Evolutionary conservation across 2,888 invertebrate species (phyloP), one percentile per base, ranked within the genome.

Genomic region (Formica aserva): DNA sequence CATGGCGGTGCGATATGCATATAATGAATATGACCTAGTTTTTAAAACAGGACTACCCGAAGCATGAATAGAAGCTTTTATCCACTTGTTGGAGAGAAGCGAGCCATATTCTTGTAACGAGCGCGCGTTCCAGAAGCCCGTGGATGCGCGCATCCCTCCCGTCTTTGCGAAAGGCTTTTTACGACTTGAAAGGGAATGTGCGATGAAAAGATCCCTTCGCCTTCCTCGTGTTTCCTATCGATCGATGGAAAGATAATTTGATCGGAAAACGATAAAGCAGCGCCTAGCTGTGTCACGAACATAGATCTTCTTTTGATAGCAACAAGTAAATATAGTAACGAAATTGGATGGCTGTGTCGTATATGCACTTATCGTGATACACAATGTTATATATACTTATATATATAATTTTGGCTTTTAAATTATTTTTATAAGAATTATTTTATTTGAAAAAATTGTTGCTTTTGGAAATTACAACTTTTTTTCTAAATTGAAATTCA

Each of bases 21-120:
- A 87, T 92, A 93, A 93, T 93, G 92, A 92, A 92, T 91, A 91
- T 92, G 93, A 93, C 92, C 93, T 55, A 93, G 91, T 93, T 94
- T 91, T 91, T 89, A 86, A 90, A 88, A 87, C 83, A 90, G 87
- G 87, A 83, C 72, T 84, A 85, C 82, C 76, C 84, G 78, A 48
- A 65, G 78, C 71, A 85, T 90, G 88, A 92, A 91, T 92, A 87
- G 90, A 86, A 82, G 88, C 92, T 92, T 93, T 93, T 91, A 92
- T 90, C 90, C 88, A 91, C 92, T 92, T 88, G 87, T 87, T 88
- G 86, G 78, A 65, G 84, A 82, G 87, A 91, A 91, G 88, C 82
- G 77, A 84, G 87, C 84, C 85, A 84, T 85, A 88, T 88, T 87
- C 90, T 88, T 86, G 84, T 89, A 84, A 85, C 83, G 82, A 85